A percentile compares a stretch with the other conserved stretches of the same genome.
These are phyloP conservation scores for Melieria omissa DNA, from an alignment of 2,888 invertebrate genomes.

Conservation along the genomic window DNA sequence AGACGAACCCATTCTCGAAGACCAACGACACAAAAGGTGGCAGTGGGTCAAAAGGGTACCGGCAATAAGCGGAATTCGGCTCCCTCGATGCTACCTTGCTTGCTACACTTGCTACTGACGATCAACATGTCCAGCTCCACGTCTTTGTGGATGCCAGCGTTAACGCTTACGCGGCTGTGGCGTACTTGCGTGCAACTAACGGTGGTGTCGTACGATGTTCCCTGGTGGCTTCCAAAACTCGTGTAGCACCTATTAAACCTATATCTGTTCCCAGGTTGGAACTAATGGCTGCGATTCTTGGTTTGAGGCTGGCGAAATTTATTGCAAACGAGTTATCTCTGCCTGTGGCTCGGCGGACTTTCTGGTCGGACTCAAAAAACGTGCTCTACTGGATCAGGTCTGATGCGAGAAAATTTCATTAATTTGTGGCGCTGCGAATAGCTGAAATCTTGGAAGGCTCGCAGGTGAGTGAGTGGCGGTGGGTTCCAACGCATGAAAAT, in stretches of 20 bases:
- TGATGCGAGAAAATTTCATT: background rate
- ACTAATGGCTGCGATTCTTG: slow-evolving; percentile 20
- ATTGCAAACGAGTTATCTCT: slow-evolving; percentile 14
- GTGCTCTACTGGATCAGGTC: slow-evolving; percentile 2
- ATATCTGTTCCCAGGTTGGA: slow-evolving; percentile 17
- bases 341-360: background rate
- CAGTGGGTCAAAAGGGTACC: slow-evolving; percentile 33
- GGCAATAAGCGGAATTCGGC: background rate
- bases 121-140: too few relatives aligned
- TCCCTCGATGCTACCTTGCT: too few relatives aligned
- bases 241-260: slow-evolving; percentile 4
- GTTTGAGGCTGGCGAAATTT: slow-evolving; percentile 4
- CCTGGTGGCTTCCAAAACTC: slow-evolving; percentile 25
- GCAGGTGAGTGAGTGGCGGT: background rate
- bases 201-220: too few relatives aligned
- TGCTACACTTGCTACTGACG: too few relatives aligned
- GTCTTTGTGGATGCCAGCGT: too few relatives aligned
- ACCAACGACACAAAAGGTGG: slow-evolving; percentile 17
- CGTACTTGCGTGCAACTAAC: background rate
- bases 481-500: slow-evolving; percentile 16
- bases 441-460: slow-evolving; percentile 31
- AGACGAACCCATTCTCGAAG: slow-evolving; percentile 19
- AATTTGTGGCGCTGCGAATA: slow-evolving; percentile 28
- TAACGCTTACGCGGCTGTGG: too few relatives aligned
- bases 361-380: slow-evolving; percentile 8